Conservation (phyloP, 2,797 vertebrate species). For the Taeniopygia guttata region DNA sequence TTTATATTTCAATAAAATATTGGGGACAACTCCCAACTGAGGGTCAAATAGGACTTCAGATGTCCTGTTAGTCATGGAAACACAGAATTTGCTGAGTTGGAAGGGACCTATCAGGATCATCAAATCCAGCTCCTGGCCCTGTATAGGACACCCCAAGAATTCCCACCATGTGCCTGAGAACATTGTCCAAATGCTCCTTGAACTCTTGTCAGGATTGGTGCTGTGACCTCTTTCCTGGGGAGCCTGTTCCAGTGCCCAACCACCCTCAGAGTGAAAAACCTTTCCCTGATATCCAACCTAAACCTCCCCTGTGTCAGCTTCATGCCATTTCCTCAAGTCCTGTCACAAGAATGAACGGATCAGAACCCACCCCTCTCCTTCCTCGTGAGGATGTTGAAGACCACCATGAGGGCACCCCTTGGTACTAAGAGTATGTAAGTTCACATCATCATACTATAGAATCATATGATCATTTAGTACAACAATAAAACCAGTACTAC, state of each 20-base stretch:
- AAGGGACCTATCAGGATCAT: background rate
- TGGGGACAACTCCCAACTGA: background rate
- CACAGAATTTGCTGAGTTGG: too few relatives aligned
- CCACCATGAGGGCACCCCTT: background rate
- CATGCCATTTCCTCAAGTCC: background rate
- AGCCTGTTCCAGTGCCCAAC: background rate
- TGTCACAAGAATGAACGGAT: background rate
- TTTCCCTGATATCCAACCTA: background rate
- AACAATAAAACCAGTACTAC: background rate
- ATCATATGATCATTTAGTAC: background rate
- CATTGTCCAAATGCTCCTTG: background rate
- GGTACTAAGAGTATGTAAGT: background rate
- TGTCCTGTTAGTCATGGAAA: background rate
- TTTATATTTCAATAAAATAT: too few relatives aligned
- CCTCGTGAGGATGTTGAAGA: background rate
- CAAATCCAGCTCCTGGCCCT: background rate
- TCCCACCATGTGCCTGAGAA: background rate
- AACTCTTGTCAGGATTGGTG: background rate
- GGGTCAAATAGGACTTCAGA: background rate
- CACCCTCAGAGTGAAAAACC: background rate
- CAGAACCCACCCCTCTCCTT: background rate
- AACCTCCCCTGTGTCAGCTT: background rate
- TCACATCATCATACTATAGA: background rate
- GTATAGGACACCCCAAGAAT: background rate
- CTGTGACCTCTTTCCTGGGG: background rate